Base-by-base conservation (phyloP, 2,797 vertebrate species). In the Uromys caudimaculatus region DNA sequence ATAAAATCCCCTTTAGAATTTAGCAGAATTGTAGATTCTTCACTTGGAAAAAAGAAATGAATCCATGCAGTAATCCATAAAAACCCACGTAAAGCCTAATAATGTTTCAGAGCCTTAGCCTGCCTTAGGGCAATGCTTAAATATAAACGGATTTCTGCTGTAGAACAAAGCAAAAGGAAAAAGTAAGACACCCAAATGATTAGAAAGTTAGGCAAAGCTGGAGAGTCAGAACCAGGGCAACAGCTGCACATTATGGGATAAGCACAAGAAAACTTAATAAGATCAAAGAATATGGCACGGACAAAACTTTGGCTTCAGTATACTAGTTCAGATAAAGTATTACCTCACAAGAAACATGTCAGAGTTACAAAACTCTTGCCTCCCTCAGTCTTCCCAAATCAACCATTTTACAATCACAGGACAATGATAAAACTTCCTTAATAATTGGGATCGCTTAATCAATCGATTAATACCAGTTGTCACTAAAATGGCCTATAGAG, bases 41-140 rank as follows among this genome's bases (percentile, higher is more conserved):
- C 14, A 89, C 27, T 19, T 60, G 38, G 41, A 21, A 93, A 64
- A 91, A 88, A 90, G 52, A 86, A 94, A 91, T 79, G 19, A 17
- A 23, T 6, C 17, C 27, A 73, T 24, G 38, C 2, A 82, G 62
- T 44, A 35, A 27, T 85, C 62, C 19, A 47, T 12, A 79, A 50
- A 93, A 84, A 38, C 64, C 16, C 9, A 38, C 16, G 1, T 29
- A n/a, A 41, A 78, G n/a, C 38, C 19, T 73, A 75, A 71, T 44
- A 87, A 67, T 16, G 0, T 54, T 79, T 88, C 77, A 95, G 2
- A 90, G 62, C 13, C 27, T 79, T n/a, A 11, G 21, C 19, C 24
- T 8, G n/a, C 14, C 47, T 44, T 21, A 27, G 52, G 13, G 10
- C 35, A 91, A 47, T 54, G 29, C 21, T 23, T 41, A 32, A 90